These are phyloP conservation scores for Rhinolophus ferrumequinum DNA, from an alignment of 2,113 vertebrate genomes.

Conservation along the genomic window DNA sequence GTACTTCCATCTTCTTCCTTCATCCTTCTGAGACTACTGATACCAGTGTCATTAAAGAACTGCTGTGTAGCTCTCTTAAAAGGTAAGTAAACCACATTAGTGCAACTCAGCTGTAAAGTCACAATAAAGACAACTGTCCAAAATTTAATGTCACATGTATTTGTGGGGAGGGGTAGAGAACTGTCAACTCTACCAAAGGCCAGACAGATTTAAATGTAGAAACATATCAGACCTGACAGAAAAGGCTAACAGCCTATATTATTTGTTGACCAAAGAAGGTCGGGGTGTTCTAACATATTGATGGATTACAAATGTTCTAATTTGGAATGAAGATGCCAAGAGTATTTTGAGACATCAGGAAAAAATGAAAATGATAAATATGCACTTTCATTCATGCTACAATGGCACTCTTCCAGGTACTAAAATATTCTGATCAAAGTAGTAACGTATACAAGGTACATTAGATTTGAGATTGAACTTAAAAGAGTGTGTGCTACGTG, in stretches of 20 bases:
- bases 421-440: constrained; percentile 25
- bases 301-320: constrained; percentile 25
- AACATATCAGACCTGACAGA: background rate
- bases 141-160: background rate
- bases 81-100: constrained; percentile 17
- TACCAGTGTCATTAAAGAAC: background rate
- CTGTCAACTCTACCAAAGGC: background rate
- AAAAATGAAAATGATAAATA: constrained; percentile 32
- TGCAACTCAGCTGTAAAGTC: constrained; percentile 10
- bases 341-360: background rate
- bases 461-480: constrained; percentile 33
- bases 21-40: background rate
- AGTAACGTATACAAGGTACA: background rate
- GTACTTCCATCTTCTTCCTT: background rate
- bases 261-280: background rate
- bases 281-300: background rate
- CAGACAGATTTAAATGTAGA: background rate
- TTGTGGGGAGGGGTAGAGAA: background rate
- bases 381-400: constrained; percentile 9
- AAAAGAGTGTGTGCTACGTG: constrained; percentile 27
- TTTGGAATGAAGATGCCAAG: background rate
- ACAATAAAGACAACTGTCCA: background rate
- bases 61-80: background rate
- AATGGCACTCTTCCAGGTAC: background rate
- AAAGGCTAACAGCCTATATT: background rate